A percentile compares a stretch with the other conserved stretches of the same genome.
phyloP scores from a whole-genome alignment of 2,113 vertebrate species.

The Paramisgurnus dabryanus region DNA sequence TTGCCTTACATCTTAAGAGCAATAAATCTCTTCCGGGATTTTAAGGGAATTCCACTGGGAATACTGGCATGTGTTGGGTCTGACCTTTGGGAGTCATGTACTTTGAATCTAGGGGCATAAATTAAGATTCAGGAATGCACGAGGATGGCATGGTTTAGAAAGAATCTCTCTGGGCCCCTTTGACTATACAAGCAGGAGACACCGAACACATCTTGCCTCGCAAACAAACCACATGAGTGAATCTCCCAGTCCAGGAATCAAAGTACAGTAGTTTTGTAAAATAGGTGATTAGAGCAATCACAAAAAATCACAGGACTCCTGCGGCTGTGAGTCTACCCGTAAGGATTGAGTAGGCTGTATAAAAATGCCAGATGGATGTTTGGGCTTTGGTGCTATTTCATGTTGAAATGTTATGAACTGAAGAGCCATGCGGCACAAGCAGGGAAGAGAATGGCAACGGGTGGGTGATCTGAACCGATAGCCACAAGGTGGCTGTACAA shows the following conservation, averaged over 20 bases:
- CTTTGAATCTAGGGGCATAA: conserved; percentile 75
- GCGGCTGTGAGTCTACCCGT: conserved; percentile 35
- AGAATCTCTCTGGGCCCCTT: conserved; percentile 36
- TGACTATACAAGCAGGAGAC: background rate
- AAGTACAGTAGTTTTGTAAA: conserved; percentile 15
- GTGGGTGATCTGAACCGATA: conserved; percentile 22
- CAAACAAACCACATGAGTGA: conserved; percentile 33
- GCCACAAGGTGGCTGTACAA: conserved; percentile 9
- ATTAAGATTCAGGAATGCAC: conserved; percentile 72
- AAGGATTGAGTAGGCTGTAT: conserved; percentile 49
- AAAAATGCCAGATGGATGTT: conserved; percentile 80
- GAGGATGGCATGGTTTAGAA: conserved; percentile 52
- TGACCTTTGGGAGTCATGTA: conserved; percentile 77
- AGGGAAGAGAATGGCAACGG: conserved; percentile 22
- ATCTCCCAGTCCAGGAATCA: conserved; percentile 38
- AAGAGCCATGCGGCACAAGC: conserved; percentile 31
- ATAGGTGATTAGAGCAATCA: conserved; percentile 50
- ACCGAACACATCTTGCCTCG: background rate
- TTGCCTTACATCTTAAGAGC: conserved; percentile 56
- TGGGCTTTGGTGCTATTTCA: conserved; percentile 77
- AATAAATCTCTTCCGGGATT: conserved; percentile 78
- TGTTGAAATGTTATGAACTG: conserved; percentile 61
- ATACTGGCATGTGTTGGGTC: conserved; percentile 76
- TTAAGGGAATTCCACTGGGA: conserved; percentile 77
- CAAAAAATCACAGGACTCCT: conserved; percentile 51